These are phyloP conservation scores for Sorex maritimensis DNA, from an alignment of 2,797 vertebrate species.

Conservation along the genomic window DNA sequence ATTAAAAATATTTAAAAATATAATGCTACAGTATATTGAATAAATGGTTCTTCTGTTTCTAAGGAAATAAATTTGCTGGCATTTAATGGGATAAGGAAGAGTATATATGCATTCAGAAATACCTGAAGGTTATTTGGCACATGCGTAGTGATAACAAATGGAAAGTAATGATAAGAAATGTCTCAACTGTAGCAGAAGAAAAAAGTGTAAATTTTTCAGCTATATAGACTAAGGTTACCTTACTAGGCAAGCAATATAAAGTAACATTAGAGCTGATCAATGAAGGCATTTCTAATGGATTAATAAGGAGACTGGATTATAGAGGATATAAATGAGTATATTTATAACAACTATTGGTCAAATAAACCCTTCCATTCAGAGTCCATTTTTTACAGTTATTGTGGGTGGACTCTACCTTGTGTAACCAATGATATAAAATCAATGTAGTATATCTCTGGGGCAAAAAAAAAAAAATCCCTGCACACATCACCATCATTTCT, in stretches of 20 bases:
- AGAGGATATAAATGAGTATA: not conserved
- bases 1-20: too few relatives aligned
- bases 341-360: not conserved
- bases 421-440: constrained; percentile 46
- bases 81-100: not conserved
- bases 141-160: too few relatives aligned
- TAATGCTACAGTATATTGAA: not conserved
- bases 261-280: not conserved
- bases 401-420: constrained; percentile 47
- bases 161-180: not conserved
- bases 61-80: not conserved
- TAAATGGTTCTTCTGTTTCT: not conserved
- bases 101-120: too few relatives aligned
- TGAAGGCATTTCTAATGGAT: not conserved
- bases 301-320: not conserved
- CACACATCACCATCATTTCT: not conserved
- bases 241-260: not conserved
- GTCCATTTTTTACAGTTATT: not conserved
- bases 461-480: not conserved
- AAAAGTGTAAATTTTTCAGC: not conserved
- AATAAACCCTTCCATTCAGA: not conserved
- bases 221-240: not conserved
- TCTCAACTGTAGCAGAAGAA: not conserved
- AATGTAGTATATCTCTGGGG: not conserved
- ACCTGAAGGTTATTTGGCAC: too few relatives aligned